These are phyloP conservation scores for Lepetodrilus schrolli DNA, from an alignment of 2,888 invertebrate species.

Conservation along the genomic window DNA sequence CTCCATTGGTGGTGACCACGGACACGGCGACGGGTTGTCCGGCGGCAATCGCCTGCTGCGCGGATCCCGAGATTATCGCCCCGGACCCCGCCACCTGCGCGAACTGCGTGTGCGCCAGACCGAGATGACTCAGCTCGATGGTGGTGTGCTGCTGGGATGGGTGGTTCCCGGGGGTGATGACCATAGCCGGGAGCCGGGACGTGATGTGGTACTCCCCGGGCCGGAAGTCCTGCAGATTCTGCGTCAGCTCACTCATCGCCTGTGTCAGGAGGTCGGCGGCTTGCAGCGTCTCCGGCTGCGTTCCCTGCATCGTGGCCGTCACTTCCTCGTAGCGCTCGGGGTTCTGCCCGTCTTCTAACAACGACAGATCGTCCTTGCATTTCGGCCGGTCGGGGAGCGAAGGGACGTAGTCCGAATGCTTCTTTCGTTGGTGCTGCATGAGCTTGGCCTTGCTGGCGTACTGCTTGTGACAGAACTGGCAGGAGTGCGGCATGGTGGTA, in stretches of 20 bases:
- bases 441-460: slow-evolving; percentile 85
- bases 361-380: slow-evolving; percentile 29
- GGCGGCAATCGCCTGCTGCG: slow-evolving; percentile 28
- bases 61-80: neutral
- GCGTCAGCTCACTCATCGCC: slow-evolving; percentile 76
- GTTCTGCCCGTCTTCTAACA: neutral
- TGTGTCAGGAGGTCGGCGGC: slow-evolving; percentile 76
- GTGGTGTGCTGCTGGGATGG: slow-evolving; percentile 51
- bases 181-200: slow-evolving; percentile 47
- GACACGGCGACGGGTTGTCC: slow-evolving; percentile 36
- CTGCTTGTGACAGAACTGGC: slow-evolving; percentile 89
- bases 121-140: slow-evolving; percentile 64
- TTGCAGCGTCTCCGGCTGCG: slow-evolving; percentile 44
- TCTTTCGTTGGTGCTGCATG: slow-evolving; percentile 77
- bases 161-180: slow-evolving; percentile 51
- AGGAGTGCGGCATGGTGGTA: slow-evolving; percentile 83
- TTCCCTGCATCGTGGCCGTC: slow-evolving; percentile 36
- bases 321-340: slow-evolving; percentile 39
- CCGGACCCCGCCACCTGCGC: slow-evolving; percentile 27
- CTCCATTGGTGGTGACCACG: slow-evolving; percentile 32
- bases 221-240: slow-evolving; percentile 62
- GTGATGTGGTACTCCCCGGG: slow-evolving; percentile 46
- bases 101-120: slow-evolving; percentile 55
- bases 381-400: slow-evolving; percentile 43
- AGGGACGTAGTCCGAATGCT: slow-evolving; percentile 71